These are phyloP conservation scores for Myripristis murdjan DNA, from an alignment of 2,797 vertebrate species.

Conservation along the genomic window DNA sequence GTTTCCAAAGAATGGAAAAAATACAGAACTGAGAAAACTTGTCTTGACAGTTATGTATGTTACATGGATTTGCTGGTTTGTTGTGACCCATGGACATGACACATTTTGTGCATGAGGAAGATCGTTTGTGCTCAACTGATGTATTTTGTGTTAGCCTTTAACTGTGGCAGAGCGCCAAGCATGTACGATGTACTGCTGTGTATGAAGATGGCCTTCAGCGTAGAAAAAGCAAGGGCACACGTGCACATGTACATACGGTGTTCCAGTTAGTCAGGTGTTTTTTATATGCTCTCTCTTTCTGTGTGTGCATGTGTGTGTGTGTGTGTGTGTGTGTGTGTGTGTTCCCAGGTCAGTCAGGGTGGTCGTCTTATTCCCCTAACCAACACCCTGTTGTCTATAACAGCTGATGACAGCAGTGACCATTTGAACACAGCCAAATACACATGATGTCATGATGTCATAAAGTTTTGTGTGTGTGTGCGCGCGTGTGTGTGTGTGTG, in stretches of 20 bases:
- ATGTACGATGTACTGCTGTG: too few relatives aligned
- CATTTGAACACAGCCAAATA: not conserved
- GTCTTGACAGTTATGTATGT: not conserved
- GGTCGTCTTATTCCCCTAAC: constrained; percentile 31
- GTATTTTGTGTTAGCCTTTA: too few relatives aligned
- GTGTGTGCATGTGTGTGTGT: not conserved
- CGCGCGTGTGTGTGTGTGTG: constrained; percentile 24
- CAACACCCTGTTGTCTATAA: constrained; percentile 31
- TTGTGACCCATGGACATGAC: not conserved
- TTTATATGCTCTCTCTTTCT: not conserved
- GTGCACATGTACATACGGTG: not conserved
- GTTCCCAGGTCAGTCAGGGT: constrained; percentile 20
- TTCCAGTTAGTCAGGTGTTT: not conserved
- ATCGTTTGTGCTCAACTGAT: not conserved
- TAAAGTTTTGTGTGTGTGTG: constrained; percentile 6
- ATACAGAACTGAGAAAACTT: too few relatives aligned
- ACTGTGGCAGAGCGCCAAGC: too few relatives aligned
- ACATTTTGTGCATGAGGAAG: not conserved
- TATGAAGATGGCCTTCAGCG: too few relatives aligned
- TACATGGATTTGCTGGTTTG: not conserved
- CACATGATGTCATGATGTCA: constrained; percentile 10
- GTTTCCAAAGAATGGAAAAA: too few relatives aligned
- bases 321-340: constrained; percentile 1
- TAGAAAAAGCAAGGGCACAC: not conserved
- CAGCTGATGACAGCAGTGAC: constrained; percentile 29